These are phyloP conservation scores for Neofelis nebulosa DNA, from an alignment of 2,113 vertebrate genomes.

Conservation along the genomic window DNA sequence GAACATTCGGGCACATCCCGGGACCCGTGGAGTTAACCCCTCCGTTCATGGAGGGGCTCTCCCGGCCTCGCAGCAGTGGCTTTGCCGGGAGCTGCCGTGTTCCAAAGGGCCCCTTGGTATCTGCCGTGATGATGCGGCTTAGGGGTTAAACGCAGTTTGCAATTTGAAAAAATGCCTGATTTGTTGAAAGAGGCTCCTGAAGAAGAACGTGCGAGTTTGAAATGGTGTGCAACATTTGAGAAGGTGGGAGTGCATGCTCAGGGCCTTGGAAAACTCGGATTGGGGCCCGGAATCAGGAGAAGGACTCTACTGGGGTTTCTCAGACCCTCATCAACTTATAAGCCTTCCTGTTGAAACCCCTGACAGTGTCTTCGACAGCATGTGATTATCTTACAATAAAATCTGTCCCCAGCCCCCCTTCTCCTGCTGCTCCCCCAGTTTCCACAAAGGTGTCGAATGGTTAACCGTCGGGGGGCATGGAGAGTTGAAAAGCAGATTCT, in stretches of 20 bases:
- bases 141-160: slow-evolving; percentile 66
- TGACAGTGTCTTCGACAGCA: slow-evolving; percentile 68
- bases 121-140: background rate
- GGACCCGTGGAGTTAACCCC: slow-evolving; percentile 76
- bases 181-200: slow-evolving; percentile 65
- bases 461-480: slow-evolving; percentile 58
- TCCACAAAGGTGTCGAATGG: slow-evolving; percentile 53
- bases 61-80: background rate
- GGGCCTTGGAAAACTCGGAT: background rate
- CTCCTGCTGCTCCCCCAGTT: slow-evolving; percentile 42
- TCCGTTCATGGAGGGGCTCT: background rate
- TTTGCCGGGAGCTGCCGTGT: background rate
- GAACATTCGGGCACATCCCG: slow-evolving; percentile 73
- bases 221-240: slow-evolving; percentile 59
- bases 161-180: slow-evolving; percentile 35
- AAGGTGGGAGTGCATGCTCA: slow-evolving; percentile 52
- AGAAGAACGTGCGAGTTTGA: slow-evolving; percentile 41
- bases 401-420: slow-evolving; percentile 33
- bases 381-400: slow-evolving; percentile 70
- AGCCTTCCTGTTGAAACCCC: slow-evolving; percentile 69
- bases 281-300: slow-evolving; percentile 15
- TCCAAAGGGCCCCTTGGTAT: background rate
- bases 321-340: slow-evolving; percentile 37
- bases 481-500: slow-evolving; percentile 56
- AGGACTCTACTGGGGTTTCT: slow-evolving; percentile 57